A percentile compares a stretch with the other conserved stretches of the same genome.
Evolutionary conservation across 2,888 invertebrate species (phyloP).

Genomic region (Macaria liturata): DNA sequence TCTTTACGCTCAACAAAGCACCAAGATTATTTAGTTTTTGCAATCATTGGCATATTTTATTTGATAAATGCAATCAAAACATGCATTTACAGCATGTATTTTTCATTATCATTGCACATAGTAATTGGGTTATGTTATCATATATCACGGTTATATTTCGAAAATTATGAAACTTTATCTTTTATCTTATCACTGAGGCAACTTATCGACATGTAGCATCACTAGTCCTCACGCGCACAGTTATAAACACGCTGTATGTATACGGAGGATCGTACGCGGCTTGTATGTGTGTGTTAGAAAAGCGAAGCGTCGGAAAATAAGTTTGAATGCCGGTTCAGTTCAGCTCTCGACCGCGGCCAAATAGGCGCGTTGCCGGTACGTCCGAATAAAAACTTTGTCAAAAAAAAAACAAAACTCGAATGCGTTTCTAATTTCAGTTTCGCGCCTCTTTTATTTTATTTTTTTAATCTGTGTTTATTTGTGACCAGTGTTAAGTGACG

Average conservation of each 20-base stretch:
- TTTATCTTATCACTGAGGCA: background rate
- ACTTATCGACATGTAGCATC: conserved; percentile 24
- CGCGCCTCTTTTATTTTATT: conserved; percentile 21
- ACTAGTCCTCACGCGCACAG: conserved; percentile 40
- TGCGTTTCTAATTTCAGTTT: conserved; percentile 25
- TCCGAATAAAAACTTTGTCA: conserved; percentile 37
- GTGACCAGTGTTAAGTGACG: conserved; percentile 29
- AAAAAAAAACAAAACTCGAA: conserved; percentile 44
- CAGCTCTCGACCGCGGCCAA: conserved; percentile 54
- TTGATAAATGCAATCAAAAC: too few species aligned
- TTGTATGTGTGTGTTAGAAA: conserved; percentile 46
- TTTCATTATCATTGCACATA: too few species aligned
- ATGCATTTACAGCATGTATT: too few species aligned
- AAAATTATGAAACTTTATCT: too few species aligned
- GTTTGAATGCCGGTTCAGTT: conserved; percentile 59
- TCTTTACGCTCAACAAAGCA: too few species aligned
- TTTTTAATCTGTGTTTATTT: conserved; percentile 21
- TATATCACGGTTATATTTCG: too few species aligned
- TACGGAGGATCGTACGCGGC: conserved; percentile 35
- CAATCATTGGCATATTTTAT: too few species aligned
- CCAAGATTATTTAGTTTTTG: too few species aligned
- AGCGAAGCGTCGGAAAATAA: conserved; percentile 63
- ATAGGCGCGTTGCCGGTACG: conserved; percentile 66
- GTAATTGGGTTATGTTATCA: too few species aligned
- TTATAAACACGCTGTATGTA: conserved; percentile 24